phyloP scores from a whole-genome alignment of 2,888 invertebrate species.

The Acrobasis suavella region DNA sequence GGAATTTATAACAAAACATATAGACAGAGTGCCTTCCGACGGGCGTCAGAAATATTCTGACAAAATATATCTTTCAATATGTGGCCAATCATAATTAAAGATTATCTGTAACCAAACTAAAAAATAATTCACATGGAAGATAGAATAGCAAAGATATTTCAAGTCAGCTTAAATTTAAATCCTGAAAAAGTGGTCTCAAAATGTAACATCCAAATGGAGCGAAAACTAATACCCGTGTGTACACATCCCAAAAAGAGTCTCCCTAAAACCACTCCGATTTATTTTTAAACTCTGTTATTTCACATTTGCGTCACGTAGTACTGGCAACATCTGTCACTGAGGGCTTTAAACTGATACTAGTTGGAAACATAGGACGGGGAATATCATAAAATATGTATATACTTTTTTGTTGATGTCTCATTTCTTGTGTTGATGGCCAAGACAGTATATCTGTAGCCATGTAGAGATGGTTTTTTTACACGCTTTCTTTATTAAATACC shows the following conservation, averaged over 20 bases:
- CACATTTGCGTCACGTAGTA: constrained; percentile 65
- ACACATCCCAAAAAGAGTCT: constrained; percentile 31
- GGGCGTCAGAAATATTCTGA: too few relatives aligned
- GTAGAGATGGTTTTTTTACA: too few relatives aligned
- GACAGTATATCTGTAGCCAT: too few relatives aligned
- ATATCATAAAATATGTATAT: background rate
- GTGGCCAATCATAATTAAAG: too few relatives aligned
- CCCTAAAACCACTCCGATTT: constrained; percentile 42
- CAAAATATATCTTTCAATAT: too few relatives aligned
- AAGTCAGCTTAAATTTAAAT: constrained; percentile 8
- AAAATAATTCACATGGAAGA: background rate
- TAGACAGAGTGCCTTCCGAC: too few relatives aligned
- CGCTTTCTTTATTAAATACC: too few relatives aligned
- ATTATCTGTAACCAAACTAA: background rate
- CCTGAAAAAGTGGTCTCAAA: constrained; percentile 11
- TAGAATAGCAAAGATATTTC: background rate
- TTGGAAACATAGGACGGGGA: constrained; percentile 37
- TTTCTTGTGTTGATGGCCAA: too few relatives aligned
- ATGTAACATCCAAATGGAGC: constrained; percentile 15
- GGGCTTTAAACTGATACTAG: constrained; percentile 62
- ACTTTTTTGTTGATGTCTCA: background rate
- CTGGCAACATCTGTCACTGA: constrained; percentile 62
- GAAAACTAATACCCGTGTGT: constrained; percentile 24
- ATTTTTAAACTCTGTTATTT: constrained; percentile 65
- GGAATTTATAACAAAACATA: too few relatives aligned